phyloP scores from a whole-genome alignment of 1,140 invertebrate genomes.

The Rhizoglyphus robini region DNA sequence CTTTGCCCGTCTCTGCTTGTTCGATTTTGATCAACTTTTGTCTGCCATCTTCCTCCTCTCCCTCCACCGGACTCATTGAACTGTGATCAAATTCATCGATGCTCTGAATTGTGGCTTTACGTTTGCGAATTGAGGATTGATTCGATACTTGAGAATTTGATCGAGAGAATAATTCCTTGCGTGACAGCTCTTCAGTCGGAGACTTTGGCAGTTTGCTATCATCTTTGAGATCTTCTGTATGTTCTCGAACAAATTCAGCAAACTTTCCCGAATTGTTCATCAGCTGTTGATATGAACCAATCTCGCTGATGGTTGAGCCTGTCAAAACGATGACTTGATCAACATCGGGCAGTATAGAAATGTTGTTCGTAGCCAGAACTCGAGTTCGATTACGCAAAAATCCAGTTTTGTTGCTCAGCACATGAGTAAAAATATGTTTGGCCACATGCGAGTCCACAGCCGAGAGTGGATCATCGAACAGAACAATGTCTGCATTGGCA shows the following conservation, averaged over 20 bases:
- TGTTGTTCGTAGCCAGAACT: constrained; percentile 33
- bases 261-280: constrained; percentile 28
- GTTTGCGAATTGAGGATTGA: background rate
- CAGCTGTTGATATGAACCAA: constrained; percentile 32
- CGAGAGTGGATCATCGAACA: constrained; percentile 39
- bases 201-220: constrained; percentile 27
- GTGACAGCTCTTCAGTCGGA: constrained; percentile 1
- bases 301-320: constrained; percentile 31
- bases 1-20: constrained; percentile 77
- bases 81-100: no score
- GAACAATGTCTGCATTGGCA: constrained; percentile 33
- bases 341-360: constrained; percentile 31
- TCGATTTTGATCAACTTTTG: constrained; percentile 71
- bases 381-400: constrained; percentile 30
- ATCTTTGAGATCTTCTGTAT: constrained; percentile 51
- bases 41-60: no score
- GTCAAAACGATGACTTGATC: constrained; percentile 35
- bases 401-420: constrained; percentile 32
- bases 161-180: no score
- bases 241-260: constrained; percentile 54
- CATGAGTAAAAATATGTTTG: constrained; percentile 36
- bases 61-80: no score
- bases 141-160: background rate
- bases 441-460: constrained; percentile 36
- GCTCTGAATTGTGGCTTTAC: background rate